Conservation (phyloP, 2,797 vertebrate species). For the Sphenodon punctatus region DNA sequence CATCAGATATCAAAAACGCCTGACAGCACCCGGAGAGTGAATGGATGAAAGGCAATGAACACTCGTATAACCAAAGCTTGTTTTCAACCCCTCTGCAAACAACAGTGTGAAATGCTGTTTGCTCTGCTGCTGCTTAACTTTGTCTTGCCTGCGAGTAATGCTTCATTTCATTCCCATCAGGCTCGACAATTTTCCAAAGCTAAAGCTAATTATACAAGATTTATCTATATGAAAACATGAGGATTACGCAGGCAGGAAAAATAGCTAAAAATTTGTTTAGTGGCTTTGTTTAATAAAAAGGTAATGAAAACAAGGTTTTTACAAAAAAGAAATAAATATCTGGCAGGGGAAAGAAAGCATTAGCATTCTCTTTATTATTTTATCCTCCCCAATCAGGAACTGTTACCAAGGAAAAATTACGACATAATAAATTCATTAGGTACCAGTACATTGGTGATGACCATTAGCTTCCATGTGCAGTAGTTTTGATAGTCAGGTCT, state of each 20-base stretch:
- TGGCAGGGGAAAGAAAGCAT: not conserved
- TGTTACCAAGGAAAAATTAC: not conserved
- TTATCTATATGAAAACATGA: conserved; percentile 71
- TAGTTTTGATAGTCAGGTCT: fast-evolving
- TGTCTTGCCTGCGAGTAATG: conserved; percentile 16
- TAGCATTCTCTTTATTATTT: conserved; percentile 2
- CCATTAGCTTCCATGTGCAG: not conserved
- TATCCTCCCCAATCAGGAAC: conserved; percentile 20
- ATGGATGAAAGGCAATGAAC: not conserved
- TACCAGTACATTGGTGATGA: fast-evolving
- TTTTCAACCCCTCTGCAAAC: not conserved
- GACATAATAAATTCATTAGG: not conserved
- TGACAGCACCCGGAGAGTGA: too few species aligned
- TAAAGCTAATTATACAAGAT: conserved; percentile 75
- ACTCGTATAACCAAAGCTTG: not conserved
- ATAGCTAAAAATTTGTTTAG: conserved; percentile 67
- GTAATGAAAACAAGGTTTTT: conserved; percentile 59
- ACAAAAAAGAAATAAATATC: conserved; percentile 57
- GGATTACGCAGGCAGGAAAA: conserved; percentile 71
- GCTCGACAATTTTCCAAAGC: conserved; percentile 58
- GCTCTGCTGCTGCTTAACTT: not conserved
- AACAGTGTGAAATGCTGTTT: not conserved
- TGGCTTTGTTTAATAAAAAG: conserved; percentile 66
- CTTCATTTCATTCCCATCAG: conserved; percentile 53
- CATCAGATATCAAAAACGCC: too few species aligned